phyloP scores from a whole-genome alignment of 2,888 invertebrate species.

The Hemicrepidius hirtus region DNA sequence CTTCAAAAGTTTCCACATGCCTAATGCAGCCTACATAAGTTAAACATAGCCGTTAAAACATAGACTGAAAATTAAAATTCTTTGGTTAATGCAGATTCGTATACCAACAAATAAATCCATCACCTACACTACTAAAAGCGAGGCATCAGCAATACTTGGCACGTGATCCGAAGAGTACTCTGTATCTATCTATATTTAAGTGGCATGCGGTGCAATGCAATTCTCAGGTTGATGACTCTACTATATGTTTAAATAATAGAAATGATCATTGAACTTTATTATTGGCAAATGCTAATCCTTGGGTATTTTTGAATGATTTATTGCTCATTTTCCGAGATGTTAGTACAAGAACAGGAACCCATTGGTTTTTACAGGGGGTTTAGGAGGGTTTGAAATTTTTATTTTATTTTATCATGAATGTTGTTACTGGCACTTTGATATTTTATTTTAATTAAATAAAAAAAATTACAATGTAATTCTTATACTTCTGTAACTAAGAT shows the following conservation, averaged over 20 bases:
- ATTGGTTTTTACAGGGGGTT: too few relatives aligned
- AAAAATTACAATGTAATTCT: too few relatives aligned
- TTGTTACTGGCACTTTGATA: too few relatives aligned
- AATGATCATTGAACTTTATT: not conserved
- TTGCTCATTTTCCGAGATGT: too few relatives aligned
- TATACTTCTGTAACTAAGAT: too few relatives aligned
- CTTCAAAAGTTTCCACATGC: not conserved
- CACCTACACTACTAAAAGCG: not conserved
- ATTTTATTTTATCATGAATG: too few relatives aligned
- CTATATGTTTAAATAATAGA: not conserved
- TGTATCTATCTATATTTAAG: constrained; percentile 22
- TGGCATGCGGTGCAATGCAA: not conserved
- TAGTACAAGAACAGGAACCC: too few relatives aligned
- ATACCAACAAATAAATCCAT: constrained; percentile 5
- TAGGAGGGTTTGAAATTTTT: too few relatives aligned
- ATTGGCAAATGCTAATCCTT: not conserved
- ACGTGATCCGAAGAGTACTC: constrained; percentile 12
- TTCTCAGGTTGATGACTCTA: constrained; percentile 16
- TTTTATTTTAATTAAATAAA: too few relatives aligned
- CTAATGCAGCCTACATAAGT: not conserved
- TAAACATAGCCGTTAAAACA: not conserved
- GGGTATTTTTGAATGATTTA: too few relatives aligned
- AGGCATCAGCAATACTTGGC: constrained; percentile 4
- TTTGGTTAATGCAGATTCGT: constrained; percentile 1
- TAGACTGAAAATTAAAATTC: constrained; percentile 13